Evolutionary conservation across 2,888 invertebrate genomes (phyloP).

Genomic region (Polydrusus cervinus): DNA sequence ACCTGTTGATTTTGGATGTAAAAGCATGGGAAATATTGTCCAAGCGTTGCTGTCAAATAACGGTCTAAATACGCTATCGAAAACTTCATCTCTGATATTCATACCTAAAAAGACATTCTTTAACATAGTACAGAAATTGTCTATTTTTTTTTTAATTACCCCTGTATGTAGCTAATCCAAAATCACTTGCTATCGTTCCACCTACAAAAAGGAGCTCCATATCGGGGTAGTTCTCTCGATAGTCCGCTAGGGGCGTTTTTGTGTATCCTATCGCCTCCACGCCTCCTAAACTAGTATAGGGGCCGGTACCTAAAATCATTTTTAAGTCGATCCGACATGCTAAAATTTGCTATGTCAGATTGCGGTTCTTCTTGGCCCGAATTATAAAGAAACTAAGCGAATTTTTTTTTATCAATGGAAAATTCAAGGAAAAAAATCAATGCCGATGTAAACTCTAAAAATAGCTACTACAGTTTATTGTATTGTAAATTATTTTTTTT

Average conservation of each 20-base stretch:
- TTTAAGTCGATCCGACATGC: too few relatives aligned
- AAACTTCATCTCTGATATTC: slow-evolving; percentile 61
- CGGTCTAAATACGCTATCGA: slow-evolving; percentile 66
- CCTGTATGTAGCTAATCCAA: slow-evolving; percentile 67
- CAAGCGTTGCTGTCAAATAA: slow-evolving; percentile 72
- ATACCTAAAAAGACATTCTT: slow-evolving; percentile 43
- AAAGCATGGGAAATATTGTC: slow-evolving; percentile 73
- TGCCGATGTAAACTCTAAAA: too few relatives aligned
- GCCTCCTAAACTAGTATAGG: slow-evolving; percentile 75
- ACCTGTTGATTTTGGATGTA: slow-evolving; percentile 76
- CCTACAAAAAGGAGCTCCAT: slow-evolving; percentile 78
- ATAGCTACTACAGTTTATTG: too few relatives aligned
- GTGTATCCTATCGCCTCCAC: slow-evolving; percentile 79
- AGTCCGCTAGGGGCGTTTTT: slow-evolving; percentile 74
- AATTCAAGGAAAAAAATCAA: too few relatives aligned
- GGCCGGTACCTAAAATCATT: slow-evolving; percentile 70
- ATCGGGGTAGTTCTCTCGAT: slow-evolving; percentile 76
- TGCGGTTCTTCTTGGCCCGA: too few relatives aligned
- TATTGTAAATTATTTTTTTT: too few relatives aligned
- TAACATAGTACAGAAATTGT: too few relatives aligned
- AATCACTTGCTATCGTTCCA: slow-evolving; percentile 75
- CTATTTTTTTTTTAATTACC: slow-evolving; percentile 8
- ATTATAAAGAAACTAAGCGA: too few relatives aligned
- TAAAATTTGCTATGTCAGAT: too few relatives aligned
- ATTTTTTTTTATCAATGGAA: too few relatives aligned